Percentiles rank a stretch among this genome's conserved stretches.
Conservation (phyloP, 2,797 vertebrate genomes). For the Adelosebastes latens region DNA sequence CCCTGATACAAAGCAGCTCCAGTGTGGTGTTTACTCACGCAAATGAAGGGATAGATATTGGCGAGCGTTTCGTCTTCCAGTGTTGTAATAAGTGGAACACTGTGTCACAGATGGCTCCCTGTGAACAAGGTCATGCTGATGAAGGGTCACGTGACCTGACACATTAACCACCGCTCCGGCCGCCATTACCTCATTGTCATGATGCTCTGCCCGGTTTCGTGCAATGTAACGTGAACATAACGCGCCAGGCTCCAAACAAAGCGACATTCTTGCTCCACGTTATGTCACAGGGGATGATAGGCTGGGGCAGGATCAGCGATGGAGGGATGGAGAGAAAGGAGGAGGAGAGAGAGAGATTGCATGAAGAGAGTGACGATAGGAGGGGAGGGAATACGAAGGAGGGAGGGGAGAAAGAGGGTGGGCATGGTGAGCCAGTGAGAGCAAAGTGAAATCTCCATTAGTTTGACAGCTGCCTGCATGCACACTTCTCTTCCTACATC, state of each 20-base stretch:
- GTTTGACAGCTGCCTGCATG: slow-evolving; percentile 69
- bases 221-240: slow-evolving; percentile 6
- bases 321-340: slow-evolving; percentile 32
- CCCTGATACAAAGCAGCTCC: not conserved
- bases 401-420: slow-evolving; percentile 45
- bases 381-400: slow-evolving; percentile 31
- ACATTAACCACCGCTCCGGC: slow-evolving; percentile 1
- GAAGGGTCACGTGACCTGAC: slow-evolving; percentile 49
- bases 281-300: slow-evolving; percentile 66
- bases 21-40: not conserved
- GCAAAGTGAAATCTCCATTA: slow-evolving; percentile 65
- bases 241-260: slow-evolving; percentile 41
- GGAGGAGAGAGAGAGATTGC: slow-evolving; percentile 16
- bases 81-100: slow-evolving; percentile 13
- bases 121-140: slow-evolving; percentile 50
- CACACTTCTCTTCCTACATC: slow-evolving; percentile 32
- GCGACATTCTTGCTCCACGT: slow-evolving; percentile 44
- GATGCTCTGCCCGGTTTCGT: not conserved
- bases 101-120: slow-evolving; percentile 33
- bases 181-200: slow-evolving; percentile 30
- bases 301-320: slow-evolving; percentile 31
- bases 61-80: too few species aligned
- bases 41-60: not conserved
- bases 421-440: slow-evolving; percentile 36
- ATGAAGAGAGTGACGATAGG: slow-evolving; percentile 13